phyloP scores from a whole-genome alignment of 2,888 invertebrate genomes.

The Ormyrus rosae region DNA sequence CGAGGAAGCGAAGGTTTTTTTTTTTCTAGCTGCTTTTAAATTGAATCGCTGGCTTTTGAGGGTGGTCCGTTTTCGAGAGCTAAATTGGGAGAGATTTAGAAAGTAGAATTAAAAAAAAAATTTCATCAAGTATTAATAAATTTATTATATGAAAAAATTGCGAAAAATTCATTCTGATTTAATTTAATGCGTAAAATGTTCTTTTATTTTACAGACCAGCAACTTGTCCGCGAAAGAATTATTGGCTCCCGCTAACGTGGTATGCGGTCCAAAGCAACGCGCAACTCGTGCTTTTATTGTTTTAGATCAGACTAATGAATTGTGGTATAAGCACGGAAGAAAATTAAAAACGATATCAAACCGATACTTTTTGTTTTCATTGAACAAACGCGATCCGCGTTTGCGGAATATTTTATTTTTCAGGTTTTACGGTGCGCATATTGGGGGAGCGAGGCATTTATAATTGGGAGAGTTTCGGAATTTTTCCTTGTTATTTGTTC shows the following conservation, averaged over 20 bases:
- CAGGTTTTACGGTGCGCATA: not conserved
- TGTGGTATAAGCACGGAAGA: constrained; percentile 24
- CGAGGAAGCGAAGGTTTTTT: no score
- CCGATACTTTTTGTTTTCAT: constrained; percentile 9
- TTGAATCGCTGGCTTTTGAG: no score
- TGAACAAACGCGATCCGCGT: not conserved
- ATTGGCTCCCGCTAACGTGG: not conserved
- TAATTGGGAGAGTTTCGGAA: constrained; percentile 41
- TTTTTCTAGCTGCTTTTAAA: no score
- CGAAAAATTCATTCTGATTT: no score
- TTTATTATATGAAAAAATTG: no score
- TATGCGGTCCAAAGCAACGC: constrained; percentile 8
- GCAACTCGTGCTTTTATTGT: constrained; percentile 33
- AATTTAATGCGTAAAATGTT: no score
- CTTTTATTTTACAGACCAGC: no score
- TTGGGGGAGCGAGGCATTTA: constrained; percentile 17
- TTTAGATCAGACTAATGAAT: constrained; percentile 42
- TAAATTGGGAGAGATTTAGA: no score
- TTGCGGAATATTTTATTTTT: not conserved
- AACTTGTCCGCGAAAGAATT: not conserved
- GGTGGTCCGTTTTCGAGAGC: no score
- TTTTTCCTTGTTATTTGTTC: constrained; percentile 40
- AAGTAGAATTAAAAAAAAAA: no score
- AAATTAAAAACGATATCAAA: constrained; percentile 29
- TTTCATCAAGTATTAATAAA: no score